Evolutionary conservation across 2,888 invertebrate species (phyloP).

Genomic region (Ommatoiulus sabulosus): DNA sequence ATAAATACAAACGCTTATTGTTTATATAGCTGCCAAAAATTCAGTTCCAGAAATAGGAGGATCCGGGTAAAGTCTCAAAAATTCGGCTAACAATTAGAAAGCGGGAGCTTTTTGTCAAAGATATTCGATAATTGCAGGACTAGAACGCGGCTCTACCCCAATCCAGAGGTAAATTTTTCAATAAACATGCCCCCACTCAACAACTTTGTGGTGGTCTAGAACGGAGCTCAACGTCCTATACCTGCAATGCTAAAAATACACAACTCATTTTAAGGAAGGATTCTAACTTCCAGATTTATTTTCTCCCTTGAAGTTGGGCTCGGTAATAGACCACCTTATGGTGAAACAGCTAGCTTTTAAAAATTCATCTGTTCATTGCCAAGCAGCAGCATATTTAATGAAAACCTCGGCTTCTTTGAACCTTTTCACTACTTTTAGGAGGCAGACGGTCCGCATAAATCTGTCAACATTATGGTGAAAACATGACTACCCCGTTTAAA

Average conservation of each 20-base stretch:
- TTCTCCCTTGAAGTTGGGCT: too few relatives aligned
- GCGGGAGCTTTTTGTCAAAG: not conserved
- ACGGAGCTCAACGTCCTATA: too few relatives aligned
- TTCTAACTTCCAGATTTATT: too few relatives aligned
- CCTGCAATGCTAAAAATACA: too few relatives aligned
- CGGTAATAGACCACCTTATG: too few relatives aligned
- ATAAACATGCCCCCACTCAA: not conserved
- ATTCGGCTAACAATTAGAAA: not conserved
- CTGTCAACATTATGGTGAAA: not conserved
- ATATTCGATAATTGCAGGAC: not conserved
- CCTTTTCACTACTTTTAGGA: not conserved
- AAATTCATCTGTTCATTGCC: not conserved
- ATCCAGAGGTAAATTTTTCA: not conserved
- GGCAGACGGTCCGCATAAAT: not conserved
- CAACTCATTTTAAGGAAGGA: too few relatives aligned
- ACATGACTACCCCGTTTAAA: not conserved
- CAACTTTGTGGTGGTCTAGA: too few relatives aligned
- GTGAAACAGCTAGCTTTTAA: not conserved
- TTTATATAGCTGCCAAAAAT: slow-evolving; percentile 30
- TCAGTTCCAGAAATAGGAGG: slow-evolving; percentile 14
- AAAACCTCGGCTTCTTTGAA: slow-evolving; percentile 26
- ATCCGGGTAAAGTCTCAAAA: not conserved
- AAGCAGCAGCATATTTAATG: not conserved
- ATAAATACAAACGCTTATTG: slow-evolving; percentile 1
- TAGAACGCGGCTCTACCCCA: not conserved